Evolutionary conservation across 1,140 invertebrate genomes (phyloP), one percentile per base, ranked within the genome.

Genomic region (Atopsyche davidsoni): DNA sequence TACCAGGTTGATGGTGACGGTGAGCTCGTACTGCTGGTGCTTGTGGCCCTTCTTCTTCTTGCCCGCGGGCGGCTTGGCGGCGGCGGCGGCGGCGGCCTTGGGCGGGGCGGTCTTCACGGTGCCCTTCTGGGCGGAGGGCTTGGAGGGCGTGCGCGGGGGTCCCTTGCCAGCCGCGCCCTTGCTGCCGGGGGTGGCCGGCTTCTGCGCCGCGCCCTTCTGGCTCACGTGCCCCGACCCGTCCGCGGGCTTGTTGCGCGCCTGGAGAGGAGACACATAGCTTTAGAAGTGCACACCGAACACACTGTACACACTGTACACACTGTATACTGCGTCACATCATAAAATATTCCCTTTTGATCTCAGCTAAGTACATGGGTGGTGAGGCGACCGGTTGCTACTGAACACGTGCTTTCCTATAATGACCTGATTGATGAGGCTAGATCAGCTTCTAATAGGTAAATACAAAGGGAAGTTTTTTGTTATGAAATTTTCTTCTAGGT

Each of bases 1-100:
- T 61, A 89, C 86, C 76, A 90, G 65, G 66, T 89, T 83, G 55
- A 90, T 89, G 46, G 82, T 89, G 49, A 89, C 86, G 51, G 84
- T 81, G 22, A 89, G 77, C 61, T 90, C 86, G 58, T 89, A 84
- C 60, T 87, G 85, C 61, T 88, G 85, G 57, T 87, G 79, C 59
- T 85, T 80, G 58, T 87, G 83, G 18, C 85, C 85, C 65, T 88
- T 88, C 66, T 86, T 85, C 61, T 78, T 77, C 67, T 87, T 87
- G 23, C 67, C 68, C 39, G 68, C 67, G 24, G 76, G 76, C 43
- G 75, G 83, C 63, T 86, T 85, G n/a, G 78, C 80, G 0, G 75
- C 73, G 2, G 75, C 76, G 23, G 73, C 70, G 4, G 72, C 72
- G 6, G 73, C 74, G 1, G 75, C 75, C 57, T 79, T 79, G 0